Evolutionary conservation across 2,797 vertebrate genomes (phyloP).

Genomic region (Salarias fasciatus): DNA sequence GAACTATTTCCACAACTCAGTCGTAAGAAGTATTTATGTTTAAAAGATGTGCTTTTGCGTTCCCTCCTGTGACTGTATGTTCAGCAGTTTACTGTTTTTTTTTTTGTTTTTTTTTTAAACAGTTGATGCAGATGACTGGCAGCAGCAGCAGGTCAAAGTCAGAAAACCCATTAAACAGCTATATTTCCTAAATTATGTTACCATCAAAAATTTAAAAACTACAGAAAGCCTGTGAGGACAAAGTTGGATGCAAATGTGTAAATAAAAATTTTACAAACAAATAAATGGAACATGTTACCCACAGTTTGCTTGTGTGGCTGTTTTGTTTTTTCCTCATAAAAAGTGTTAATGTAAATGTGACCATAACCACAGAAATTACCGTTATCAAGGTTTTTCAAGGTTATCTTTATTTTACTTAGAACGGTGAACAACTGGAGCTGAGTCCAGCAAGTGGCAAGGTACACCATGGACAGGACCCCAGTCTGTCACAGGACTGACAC

Average conservation of each 20-base stretch:
- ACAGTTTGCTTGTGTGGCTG: slow-evolving; percentile 41
- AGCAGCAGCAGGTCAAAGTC: slow-evolving; percentile 78
- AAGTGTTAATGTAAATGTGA: too few species aligned
- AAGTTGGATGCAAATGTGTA: slow-evolving; percentile 76
- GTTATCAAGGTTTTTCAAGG: too few species aligned
- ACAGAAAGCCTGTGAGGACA: slow-evolving; percentile 66
- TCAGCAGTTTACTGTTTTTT: slow-evolving; percentile 51
- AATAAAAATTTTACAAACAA: slow-evolving; percentile 81
- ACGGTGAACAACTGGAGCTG: too few species aligned
- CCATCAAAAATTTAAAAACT: slow-evolving; percentile 72
- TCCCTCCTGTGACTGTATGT: slow-evolving; percentile 66
- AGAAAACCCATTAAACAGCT: slow-evolving; percentile 62
- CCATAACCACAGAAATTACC: too few species aligned
- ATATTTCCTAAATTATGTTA: slow-evolving; percentile 81
- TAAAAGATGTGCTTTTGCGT: slow-evolving; percentile 67
- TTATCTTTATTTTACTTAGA: too few species aligned
- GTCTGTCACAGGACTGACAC: too few species aligned
- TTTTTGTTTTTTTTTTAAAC: slow-evolving; percentile 57
- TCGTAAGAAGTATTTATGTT: slow-evolving; percentile 83
- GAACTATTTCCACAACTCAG: slow-evolving; percentile 75
- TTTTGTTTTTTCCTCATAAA: too few species aligned
- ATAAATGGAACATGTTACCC: slow-evolving; percentile 82
- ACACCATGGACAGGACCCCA: too few species aligned
- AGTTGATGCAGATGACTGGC: slow-evolving; percentile 73
- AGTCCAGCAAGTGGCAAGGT: too few species aligned